These are phyloP conservation scores for Harmothoe impar DNA, from an alignment of 2,888 invertebrate species.

Conservation along the genomic window DNA sequence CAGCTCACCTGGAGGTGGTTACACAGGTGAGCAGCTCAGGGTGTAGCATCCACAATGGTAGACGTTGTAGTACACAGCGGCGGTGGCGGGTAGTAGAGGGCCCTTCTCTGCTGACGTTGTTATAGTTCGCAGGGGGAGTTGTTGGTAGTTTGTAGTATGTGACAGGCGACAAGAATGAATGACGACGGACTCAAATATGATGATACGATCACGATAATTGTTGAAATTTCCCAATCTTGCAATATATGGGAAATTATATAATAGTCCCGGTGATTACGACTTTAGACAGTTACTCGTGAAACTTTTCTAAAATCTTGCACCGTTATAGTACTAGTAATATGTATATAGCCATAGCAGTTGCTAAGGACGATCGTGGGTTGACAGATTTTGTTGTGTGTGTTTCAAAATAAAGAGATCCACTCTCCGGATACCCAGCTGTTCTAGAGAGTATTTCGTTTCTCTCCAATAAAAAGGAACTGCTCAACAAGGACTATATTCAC, in stretches of 20 bases:
- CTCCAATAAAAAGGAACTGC: neutral
- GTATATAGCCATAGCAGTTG: neutral
- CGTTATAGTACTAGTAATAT: neutral
- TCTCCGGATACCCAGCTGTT: neutral
- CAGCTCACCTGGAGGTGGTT: neutral
- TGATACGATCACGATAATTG: neutral
- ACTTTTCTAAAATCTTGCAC: neutral
- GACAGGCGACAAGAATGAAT: slow-evolving; percentile 60
- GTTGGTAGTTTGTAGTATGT: neutral
- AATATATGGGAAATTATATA: neutral
- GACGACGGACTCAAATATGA: slow-evolving; percentile 61
- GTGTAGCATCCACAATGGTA: too few relatives aligned
- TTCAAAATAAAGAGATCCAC: neutral
- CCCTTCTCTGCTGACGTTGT: neutral
- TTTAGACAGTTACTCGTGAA: neutral
- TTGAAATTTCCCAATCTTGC: neutral
- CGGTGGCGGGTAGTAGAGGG: neutral
- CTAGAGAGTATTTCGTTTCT: neutral
- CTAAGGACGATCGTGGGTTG: neutral
- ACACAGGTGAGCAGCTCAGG: too few relatives aligned
- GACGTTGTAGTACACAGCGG: neutral
- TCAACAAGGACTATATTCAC: neutral
- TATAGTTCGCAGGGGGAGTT: neutral
- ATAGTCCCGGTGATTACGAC: neutral
- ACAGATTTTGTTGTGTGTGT: neutral